Percentiles rank a stretch among this genome's conserved stretches.
Evolutionary conservation across 2,888 invertebrate genomes (phyloP).

Genomic region (Andrena hattorfiana): DNA sequence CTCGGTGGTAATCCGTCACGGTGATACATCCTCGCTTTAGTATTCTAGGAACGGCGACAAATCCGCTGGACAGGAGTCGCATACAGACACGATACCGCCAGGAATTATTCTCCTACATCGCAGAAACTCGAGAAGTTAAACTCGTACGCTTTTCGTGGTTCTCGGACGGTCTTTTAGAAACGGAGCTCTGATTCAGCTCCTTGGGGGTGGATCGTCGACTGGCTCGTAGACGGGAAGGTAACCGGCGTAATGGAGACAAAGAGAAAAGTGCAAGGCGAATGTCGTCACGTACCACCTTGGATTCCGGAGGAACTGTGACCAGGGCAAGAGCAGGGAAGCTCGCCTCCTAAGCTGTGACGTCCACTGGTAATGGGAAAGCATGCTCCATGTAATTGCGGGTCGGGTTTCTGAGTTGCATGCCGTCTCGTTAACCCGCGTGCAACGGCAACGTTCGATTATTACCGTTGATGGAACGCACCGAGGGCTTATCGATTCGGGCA

Average conservation of each 20-base stretch:
- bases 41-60: slow-evolving; percentile 6
- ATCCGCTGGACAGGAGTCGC: slow-evolving; percentile 11
- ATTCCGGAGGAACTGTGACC: neutral
- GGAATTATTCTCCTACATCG: slow-evolving; percentile 4
- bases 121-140: neutral
- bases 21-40: slow-evolving; percentile 33
- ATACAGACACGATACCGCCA: neutral
- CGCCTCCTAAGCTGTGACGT: no score
- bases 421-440: neutral
- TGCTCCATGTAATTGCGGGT: neutral
- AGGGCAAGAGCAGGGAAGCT: no score
- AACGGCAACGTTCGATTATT: neutral
- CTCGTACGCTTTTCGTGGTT: neutral
- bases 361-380: slow-evolving; percentile 9
- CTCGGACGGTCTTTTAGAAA: neutral
- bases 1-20: slow-evolving; percentile 57
- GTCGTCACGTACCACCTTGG: neutral
- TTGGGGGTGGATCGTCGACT: no score
- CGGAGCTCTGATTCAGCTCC: no score
- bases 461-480: neutral
- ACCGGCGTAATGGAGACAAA: no score
- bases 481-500: neutral
- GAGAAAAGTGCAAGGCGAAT: no score
- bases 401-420: neutral
- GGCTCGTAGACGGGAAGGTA: no score